Conservation (phyloP, 2,888 invertebrate species). For the Octonoba sinensis region DNA sequence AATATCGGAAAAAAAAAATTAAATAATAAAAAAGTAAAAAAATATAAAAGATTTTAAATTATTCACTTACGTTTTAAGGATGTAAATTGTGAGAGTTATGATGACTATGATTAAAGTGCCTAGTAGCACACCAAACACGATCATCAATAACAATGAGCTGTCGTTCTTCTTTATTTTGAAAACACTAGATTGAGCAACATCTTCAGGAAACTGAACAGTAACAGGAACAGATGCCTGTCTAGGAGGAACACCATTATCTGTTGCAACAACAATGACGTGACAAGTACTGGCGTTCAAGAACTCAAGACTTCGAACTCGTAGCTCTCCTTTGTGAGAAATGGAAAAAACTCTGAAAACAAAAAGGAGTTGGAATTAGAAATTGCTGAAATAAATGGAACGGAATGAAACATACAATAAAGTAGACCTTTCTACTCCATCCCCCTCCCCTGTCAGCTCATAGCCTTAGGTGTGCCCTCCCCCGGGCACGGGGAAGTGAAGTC, state of each 20-base stretch:
- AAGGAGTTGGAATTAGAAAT: neutral
- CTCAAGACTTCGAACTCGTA: constrained; percentile 72
- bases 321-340: constrained; percentile 78
- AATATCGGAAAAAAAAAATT: neutral
- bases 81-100: constrained; percentile 81
- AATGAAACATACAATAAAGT: no score
- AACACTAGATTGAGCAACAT: constrained; percentile 68
- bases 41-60: neutral
- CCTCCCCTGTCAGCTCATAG: no score
- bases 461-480: no score
- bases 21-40: constrained; percentile 5
- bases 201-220: constrained; percentile 68
- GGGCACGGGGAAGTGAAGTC: no score
- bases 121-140: constrained; percentile 80
- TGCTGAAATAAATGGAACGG: neutral
- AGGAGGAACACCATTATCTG: constrained; percentile 87
- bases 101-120: constrained; percentile 82
- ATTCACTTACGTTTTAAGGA: constrained; percentile 70
- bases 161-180: constrained; percentile 69
- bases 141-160: constrained; percentile 74
- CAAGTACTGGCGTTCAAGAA: constrained; percentile 76
- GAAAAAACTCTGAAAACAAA: constrained; percentile 75
- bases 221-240: constrained; percentile 75
- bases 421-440: no score
- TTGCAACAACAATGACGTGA: constrained; percentile 84